These are phyloP conservation scores for Cichladusa arquata DNA, from an alignment of 2,113 vertebrate species.

Conservation along the genomic window DNA sequence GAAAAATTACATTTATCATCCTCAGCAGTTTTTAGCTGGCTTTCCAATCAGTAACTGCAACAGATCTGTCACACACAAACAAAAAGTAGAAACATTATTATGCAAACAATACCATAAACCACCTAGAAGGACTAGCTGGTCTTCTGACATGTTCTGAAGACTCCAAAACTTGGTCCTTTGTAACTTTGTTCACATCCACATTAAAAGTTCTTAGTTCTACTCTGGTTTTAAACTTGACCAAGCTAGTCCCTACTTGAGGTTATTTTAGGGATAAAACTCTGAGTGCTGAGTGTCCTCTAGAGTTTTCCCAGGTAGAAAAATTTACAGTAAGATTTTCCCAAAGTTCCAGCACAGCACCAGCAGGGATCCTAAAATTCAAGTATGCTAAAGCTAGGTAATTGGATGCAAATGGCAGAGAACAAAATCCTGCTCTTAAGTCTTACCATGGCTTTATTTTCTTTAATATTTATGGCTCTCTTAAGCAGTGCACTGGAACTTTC, in stretches of 20 bases:
- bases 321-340: not conserved
- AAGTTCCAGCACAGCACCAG: not conserved
- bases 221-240: not conserved
- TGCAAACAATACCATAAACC: not conserved
- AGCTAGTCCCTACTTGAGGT: not conserved
- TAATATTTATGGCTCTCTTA: constrained; percentile 90
- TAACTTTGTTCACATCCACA: not conserved
- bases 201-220: not conserved
- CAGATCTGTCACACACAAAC: not conserved
- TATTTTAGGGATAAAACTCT: not conserved
- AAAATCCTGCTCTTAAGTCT: not conserved
- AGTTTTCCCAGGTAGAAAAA: not conserved
- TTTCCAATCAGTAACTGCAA: not conserved
- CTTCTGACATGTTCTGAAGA: not conserved
- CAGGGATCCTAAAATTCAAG: not conserved
- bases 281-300: not conserved
- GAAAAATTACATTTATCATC: not conserved
- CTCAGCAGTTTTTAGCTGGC: not conserved
- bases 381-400: not conserved
- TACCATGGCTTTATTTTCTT: constrained; percentile 98
- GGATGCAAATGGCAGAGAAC: not conserved
- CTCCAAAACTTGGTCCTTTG: not conserved
- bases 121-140: not conserved
- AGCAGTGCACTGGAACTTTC: constrained; percentile 70
- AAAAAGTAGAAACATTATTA: not conserved